These are phyloP conservation scores for Ophioderma brevispina DNA, from an alignment of 35 echinoderm and acorn worm genomes.

Conservation along the genomic window DNA sequence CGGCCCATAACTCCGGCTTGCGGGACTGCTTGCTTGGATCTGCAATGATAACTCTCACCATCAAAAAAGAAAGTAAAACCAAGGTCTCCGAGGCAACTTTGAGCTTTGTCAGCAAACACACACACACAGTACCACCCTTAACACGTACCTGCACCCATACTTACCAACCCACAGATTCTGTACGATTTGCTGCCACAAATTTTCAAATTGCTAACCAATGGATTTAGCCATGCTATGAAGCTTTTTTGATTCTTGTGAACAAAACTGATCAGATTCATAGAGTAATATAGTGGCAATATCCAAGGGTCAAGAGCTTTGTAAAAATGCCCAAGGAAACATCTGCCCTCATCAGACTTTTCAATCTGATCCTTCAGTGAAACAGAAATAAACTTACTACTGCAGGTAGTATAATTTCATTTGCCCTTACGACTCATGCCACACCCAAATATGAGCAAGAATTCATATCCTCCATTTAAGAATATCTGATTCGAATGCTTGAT, in stretches of 20 bases:
- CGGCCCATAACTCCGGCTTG: no score
- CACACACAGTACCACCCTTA: no score
- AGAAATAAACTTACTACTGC: not conserved
- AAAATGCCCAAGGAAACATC: not conserved
- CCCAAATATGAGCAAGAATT: not conserved
- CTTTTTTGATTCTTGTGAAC: not conserved
- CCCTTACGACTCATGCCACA: not conserved
- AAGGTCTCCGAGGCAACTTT: no score
- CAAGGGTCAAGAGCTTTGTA: not conserved
- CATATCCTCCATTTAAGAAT: not conserved
- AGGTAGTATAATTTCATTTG: not conserved
- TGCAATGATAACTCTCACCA: no score
- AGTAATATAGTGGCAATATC: not conserved
- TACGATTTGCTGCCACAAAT: not conserved
- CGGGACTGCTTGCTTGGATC: no score
- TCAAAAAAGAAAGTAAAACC: no score
- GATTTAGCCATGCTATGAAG: not conserved
- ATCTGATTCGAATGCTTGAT: not conserved
- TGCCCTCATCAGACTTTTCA: not conserved
- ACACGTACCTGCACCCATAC: no score
- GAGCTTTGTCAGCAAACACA: no score
- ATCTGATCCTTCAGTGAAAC: not conserved
- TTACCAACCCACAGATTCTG: not conserved
- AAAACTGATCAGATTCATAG: not conserved
- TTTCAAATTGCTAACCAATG: not conserved